These are phyloP conservation scores for Gambusia yucatana DNA, from an alignment of 2,797 vertebrate genomes.

Conservation along the genomic window DNA sequence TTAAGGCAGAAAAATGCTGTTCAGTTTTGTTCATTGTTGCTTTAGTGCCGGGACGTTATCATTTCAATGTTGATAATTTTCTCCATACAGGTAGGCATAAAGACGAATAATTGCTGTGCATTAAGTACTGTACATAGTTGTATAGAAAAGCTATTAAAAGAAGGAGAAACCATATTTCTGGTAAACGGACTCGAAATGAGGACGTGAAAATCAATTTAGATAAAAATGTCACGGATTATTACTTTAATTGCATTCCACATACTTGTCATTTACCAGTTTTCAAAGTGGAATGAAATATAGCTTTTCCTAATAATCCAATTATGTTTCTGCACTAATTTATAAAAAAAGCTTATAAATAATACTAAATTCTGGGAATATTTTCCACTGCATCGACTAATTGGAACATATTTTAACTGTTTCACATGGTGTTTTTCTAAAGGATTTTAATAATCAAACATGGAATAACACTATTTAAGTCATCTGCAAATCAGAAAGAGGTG, in stretches of 20 bases:
- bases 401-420: slow-evolving; percentile 1
- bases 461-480: background rate
- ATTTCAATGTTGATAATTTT: background rate
- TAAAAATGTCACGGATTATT: slow-evolving; percentile 19
- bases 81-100: background rate
- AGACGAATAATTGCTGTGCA: background rate
- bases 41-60: background rate
- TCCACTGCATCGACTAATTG: slow-evolving; percentile 4
- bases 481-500: background rate
- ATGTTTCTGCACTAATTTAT: slow-evolving; percentile 6
- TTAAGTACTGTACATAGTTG: background rate
- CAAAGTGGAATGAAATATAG: slow-evolving; percentile 4
- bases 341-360: background rate
- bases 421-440: background rate
- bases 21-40: slow-evolving; percentile 13
- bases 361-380: slow-evolving; percentile 9
- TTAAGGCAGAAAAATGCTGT: slow-evolving; percentile 21
- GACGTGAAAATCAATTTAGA: slow-evolving; percentile 11
- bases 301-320: background rate
- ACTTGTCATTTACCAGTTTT: slow-evolving; percentile 5
- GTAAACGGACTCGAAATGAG: background rate
- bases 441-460: background rate
- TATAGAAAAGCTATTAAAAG: slow-evolving; percentile 3
- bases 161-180: background rate
- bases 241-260: slow-evolving; percentile 25